Percentiles rank a stretch among this genome's conserved stretches.
phyloP scores from a whole-genome alignment of 2,888 invertebrate species.

The Drosophila diplacantha region DNA sequence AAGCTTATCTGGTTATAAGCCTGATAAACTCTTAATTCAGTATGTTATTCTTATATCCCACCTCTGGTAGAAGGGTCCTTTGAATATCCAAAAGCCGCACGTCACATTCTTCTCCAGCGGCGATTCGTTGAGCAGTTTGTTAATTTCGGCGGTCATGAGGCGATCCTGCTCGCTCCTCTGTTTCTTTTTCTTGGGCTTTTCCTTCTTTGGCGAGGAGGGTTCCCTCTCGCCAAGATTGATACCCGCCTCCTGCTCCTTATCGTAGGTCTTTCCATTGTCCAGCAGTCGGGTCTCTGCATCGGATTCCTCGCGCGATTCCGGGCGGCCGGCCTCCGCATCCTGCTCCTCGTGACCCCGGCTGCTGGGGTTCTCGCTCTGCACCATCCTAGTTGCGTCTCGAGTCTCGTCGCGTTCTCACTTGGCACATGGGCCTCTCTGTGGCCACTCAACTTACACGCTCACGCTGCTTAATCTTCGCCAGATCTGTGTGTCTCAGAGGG shows the following conservation, averaged over 20 bases:
- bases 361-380: slow-evolving; percentile 48
- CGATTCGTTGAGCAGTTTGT: slow-evolving; percentile 79
- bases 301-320: slow-evolving; percentile 17
- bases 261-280: slow-evolving; percentile 55
- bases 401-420: slow-evolving; percentile 16
- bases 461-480: slow-evolving; percentile 48
- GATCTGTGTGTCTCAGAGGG: slow-evolving; percentile 19
- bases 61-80: slow-evolving; percentile 80
- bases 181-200: slow-evolving; percentile 49
- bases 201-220: background rate
- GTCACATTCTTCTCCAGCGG: slow-evolving; percentile 82
- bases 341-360: slow-evolving; percentile 30
- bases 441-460: slow-evolving; percentile 19
- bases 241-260: slow-evolving; percentile 18
- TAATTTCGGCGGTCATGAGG: slow-evolving; percentile 75
- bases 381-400: slow-evolving; percentile 35
- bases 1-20: background rate
- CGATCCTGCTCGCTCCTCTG: slow-evolving; percentile 72
- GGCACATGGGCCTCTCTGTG: slow-evolving; percentile 43
- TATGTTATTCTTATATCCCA: slow-evolving; percentile 74
- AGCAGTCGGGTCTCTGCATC: slow-evolving; percentile 61
- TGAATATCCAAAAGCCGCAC: slow-evolving; percentile 82
- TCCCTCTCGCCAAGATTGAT: slow-evolving; percentile 10
- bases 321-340: slow-evolving; percentile 21
- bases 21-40: background rate